A percentile compares a stretch with the other conserved stretches of the same genome.
Evolutionary conservation across 2,113 vertebrate species (phyloP).

Genomic region (Mesoclemmys tuberculata): DNA sequence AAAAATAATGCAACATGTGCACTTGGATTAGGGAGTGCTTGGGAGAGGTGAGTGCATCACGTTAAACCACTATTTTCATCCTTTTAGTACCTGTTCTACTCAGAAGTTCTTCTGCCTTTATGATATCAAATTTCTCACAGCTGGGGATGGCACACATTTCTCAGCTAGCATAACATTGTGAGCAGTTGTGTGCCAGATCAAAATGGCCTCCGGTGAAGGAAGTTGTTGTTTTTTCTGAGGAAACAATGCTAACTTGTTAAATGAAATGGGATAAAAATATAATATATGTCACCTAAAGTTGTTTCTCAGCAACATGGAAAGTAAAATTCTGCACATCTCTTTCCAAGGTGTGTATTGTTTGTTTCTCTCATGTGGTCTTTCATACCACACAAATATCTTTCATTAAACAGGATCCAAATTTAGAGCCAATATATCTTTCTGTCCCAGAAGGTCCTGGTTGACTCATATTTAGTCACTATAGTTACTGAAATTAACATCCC

Average conservation of each 20-base stretch:
- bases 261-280: no score
- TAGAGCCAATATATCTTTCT: background rate
- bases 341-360: background rate
- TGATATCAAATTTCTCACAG: background rate
- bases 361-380: background rate
- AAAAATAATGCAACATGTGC: no score
- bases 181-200: background rate
- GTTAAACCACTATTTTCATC: background rate
- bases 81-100: background rate
- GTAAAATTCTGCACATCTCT: background rate
- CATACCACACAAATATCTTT: background rate
- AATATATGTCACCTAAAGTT: no score
- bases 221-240: background rate
- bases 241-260: background rate
- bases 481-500: slow-evolving; percentile 1
- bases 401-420: background rate
- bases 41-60: no score
- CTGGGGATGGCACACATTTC: background rate
- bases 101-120: background rate
- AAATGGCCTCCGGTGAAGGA: background rate
- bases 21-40: no score
- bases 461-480: background rate
- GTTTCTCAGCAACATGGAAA: slow-evolving; percentile 22
- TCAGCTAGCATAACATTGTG: background rate
- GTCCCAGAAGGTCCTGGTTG: background rate